These are phyloP conservation scores for Folsomia manolachei DNA, from an alignment of 2,888 invertebrate species.

Conservation along the genomic window DNA sequence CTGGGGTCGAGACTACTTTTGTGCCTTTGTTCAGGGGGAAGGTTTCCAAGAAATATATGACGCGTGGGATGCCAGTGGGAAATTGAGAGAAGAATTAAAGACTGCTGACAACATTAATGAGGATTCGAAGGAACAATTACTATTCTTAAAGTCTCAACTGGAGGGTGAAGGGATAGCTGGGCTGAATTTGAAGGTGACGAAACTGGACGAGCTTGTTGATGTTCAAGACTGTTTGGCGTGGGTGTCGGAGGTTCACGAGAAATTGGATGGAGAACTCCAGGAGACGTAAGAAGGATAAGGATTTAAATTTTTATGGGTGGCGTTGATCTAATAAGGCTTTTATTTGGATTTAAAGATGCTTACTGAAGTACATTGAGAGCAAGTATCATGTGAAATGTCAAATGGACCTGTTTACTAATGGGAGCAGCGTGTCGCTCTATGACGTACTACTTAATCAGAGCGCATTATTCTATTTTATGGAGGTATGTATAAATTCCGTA, in stretches of 20 bases:
- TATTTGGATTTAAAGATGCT: conserved; percentile 58
- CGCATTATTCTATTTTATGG: conserved; percentile 90
- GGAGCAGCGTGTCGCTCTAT: conserved; percentile 71
- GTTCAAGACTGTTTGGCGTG: conserved; percentile 42
- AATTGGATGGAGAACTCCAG: conserved; percentile 31
- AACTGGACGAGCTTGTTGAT: conserved; percentile 38
- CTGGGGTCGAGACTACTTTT: conserved; percentile 47
- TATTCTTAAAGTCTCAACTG: conserved; percentile 39
- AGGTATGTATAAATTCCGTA: conserved; percentile 58
- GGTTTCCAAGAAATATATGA: conserved; percentile 45
- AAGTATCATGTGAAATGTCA: conserved; percentile 88
- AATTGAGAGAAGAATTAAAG: background rate
- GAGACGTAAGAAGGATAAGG: conserved; percentile 9
- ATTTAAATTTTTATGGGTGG: background rate
- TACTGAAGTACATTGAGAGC: conserved; percentile 77
- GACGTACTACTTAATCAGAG: conserved; percentile 90
- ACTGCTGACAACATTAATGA: background rate
- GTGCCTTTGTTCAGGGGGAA: conserved; percentile 45
- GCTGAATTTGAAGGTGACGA: conserved; percentile 34
- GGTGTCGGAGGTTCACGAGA: conserved; percentile 32
- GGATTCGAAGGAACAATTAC: conserved; percentile 31
- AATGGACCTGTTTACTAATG: conserved; percentile 77
- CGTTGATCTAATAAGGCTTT: background rate
- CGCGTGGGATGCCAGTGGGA: conserved; percentile 31
- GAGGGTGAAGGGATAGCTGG: conserved; percentile 40